phyloP scores from a whole-genome alignment of 2,113 vertebrate genomes.

The Oryzias melastigma region DNA sequence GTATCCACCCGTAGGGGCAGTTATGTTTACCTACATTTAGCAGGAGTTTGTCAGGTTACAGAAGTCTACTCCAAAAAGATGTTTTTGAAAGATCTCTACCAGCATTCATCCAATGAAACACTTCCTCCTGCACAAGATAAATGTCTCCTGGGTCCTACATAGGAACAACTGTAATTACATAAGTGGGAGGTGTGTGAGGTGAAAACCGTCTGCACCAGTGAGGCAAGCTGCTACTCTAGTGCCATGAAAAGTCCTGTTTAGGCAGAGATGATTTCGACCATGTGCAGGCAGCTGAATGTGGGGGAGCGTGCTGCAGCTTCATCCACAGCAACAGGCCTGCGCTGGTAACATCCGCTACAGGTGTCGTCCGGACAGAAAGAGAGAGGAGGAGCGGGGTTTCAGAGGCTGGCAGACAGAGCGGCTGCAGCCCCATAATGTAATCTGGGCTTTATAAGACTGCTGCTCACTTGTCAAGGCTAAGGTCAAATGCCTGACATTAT shows the following conservation, averaged over 20 bases:
- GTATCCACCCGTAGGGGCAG: too few relatives aligned
- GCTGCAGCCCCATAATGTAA: conserved; percentile 63
- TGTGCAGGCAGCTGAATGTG: too few relatives aligned
- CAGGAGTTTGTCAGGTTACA: too few relatives aligned
- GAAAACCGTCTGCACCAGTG: conserved; percentile 6
- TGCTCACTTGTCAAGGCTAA: conserved; percentile 64
- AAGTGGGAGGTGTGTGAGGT: conserved; percentile 1
- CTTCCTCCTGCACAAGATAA: background rate
- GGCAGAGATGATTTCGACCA: background rate
- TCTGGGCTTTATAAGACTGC: conserved; percentile 59
- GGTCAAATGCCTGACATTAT: conserved; percentile 70
- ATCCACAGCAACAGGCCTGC: too few relatives aligned
- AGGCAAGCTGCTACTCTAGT: conserved; percentile 2
- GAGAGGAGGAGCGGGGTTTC: conserved; percentile 12
- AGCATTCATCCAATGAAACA: too few relatives aligned
- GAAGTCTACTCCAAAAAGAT: too few relatives aligned
- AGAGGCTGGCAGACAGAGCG: conserved; percentile 51
- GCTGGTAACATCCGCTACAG: conserved; percentile 6
- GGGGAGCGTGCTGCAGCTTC: background rate
- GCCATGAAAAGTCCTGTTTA: conserved; percentile 9
- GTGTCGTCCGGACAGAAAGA: conserved; percentile 1
- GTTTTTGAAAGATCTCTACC: too few relatives aligned
- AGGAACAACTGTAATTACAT: conserved; percentile 12
- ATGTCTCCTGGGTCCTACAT: conserved; percentile 1
- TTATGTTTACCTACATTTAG: too few relatives aligned